phyloP scores from a whole-genome alignment of 2,888 invertebrate species.

The Halictus quadricinctus region DNA sequence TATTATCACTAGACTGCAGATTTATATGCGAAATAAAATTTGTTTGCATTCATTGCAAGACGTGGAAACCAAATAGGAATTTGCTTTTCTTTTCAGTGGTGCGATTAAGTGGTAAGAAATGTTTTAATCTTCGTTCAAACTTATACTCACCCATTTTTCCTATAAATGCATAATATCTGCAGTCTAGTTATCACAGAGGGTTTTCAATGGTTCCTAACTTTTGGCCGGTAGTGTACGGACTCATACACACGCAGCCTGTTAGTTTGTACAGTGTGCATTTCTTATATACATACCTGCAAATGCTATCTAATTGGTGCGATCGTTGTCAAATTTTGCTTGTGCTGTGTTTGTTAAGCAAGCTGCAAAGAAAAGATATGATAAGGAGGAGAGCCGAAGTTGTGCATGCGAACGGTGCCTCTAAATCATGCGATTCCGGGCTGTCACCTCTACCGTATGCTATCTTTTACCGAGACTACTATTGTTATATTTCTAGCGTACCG shows the following conservation, averaged over 20 bases:
- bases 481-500: not conserved
- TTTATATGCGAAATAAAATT: not conserved
- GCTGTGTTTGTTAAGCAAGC: conserved; percentile 51
- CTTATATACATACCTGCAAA: not conserved
- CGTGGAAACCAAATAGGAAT: not conserved
- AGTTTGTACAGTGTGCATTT: not conserved
- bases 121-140: no score
- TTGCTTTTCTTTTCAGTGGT: no score
- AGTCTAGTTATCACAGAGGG: not conserved
- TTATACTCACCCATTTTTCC: no score
- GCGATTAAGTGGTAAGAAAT: no score
- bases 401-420: not conserved
- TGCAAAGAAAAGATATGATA: conserved; percentile 48
- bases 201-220: not conserved
- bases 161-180: no score
- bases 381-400: conserved; percentile 15
- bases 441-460: conserved; percentile 1
- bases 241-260: not conserved
- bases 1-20: not conserved
- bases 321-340: conserved; percentile 1
- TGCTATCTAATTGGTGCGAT: conserved; percentile 31
- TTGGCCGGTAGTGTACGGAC: not conserved
- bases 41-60: no score
- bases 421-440: not conserved
- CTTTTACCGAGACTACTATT: not conserved